Conservation (phyloP, 2,797 vertebrate genomes). For the Anguilla obscura region DNA sequence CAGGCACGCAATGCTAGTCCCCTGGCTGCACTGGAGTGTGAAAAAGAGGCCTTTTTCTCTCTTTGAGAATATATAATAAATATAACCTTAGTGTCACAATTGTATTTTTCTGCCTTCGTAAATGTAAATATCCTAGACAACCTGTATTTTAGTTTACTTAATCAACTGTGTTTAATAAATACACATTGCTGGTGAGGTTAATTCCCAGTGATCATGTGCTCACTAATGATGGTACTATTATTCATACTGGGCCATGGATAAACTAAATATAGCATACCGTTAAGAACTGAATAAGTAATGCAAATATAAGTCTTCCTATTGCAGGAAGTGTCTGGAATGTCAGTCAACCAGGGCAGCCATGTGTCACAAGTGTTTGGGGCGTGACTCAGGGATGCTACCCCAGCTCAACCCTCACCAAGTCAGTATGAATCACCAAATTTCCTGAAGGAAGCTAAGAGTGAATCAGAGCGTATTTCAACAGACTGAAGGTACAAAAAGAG, state of each 20-base stretch:
- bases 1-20: conserved; percentile 24
- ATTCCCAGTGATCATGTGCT: neutral
- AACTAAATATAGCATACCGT: neutral
- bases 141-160: neutral
- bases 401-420: neutral
- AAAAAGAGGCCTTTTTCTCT: neutral
- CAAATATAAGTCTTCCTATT: neutral
- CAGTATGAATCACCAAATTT: conserved; percentile 5
- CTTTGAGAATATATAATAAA: neutral
- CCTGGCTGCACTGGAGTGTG: conserved; percentile 2
- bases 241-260: neutral
- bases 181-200: neutral
- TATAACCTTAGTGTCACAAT: neutral
- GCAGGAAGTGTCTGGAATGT: neutral
- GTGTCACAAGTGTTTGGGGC: neutral
- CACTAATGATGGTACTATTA: neutral
- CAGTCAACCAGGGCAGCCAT: neutral
- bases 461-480: neutral
- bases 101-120: neutral
- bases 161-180: neutral
- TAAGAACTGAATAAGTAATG: neutral
- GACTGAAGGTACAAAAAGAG: neutral
- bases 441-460: neutral
- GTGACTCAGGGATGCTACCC: neutral
- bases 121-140: neutral